Conservation (phyloP, 2,797 vertebrate genomes). For the Cyclura pinguis region DNA sequence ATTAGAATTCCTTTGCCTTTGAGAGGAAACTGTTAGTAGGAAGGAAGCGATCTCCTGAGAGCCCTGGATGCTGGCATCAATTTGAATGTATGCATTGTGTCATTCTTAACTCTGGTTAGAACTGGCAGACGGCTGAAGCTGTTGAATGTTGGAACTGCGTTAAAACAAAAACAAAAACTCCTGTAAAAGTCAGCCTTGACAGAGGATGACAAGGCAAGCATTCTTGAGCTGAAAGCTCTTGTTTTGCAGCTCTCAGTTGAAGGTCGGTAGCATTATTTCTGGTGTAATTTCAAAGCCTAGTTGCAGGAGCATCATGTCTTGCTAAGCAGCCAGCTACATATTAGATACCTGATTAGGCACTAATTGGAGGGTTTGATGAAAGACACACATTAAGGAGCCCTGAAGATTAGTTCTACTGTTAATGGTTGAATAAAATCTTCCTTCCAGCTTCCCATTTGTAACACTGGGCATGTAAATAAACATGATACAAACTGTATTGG, state of each 20-base stretch:
- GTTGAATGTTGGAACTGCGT: neutral
- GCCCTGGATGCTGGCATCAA: neutral
- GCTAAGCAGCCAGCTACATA: conserved; percentile 11
- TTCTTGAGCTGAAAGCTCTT: neutral
- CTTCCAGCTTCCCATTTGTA: neutral
- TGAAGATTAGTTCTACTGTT: conserved; percentile 6
- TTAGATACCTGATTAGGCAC: conserved; percentile 29
- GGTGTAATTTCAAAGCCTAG: neutral
- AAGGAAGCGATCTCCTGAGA: neutral
- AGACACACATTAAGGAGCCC: conserved; percentile 4
- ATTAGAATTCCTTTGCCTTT: neutral
- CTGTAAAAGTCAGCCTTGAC: neutral
- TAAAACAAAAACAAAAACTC: neutral
- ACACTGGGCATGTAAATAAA: neutral
- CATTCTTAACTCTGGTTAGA: conserved; percentile 1
- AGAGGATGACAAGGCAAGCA: neutral
- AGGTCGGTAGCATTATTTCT: conserved; percentile 6
- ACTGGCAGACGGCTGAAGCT: neutral
- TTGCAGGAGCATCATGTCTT: neutral
- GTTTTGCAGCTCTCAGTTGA: neutral
- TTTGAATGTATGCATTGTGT: neutral
- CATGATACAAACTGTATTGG: neutral
- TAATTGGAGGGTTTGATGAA: conserved; percentile 37
- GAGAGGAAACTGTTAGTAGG: neutral
- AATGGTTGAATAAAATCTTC: neutral